These are phyloP conservation scores for Tupaia tana DNA, from an alignment of 2,113 vertebrate species.

Conservation along the genomic window DNA sequence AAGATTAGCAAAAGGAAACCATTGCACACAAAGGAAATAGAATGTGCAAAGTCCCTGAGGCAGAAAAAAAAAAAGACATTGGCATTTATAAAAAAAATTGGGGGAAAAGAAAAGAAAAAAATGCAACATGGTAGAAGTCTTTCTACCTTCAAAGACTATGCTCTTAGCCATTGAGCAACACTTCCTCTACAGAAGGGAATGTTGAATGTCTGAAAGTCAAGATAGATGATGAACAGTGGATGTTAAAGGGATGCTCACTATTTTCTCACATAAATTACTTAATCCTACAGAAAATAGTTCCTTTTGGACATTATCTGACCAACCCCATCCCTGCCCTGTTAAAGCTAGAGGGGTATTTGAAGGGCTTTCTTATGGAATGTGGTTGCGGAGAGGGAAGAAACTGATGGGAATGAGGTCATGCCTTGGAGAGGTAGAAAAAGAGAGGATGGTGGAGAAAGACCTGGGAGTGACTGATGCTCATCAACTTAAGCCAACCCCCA, in stretches of 20 bases:
- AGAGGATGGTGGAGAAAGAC: not conserved
- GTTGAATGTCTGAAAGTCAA: not conserved
- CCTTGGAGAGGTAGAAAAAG: not conserved
- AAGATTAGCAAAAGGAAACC: not conserved
- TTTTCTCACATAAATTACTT: not conserved
- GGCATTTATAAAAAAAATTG: not conserved
- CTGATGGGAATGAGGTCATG: not conserved
- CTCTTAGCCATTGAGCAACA: too few species aligned
- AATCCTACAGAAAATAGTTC: not conserved
- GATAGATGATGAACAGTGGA: not conserved
- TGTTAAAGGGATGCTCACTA: not conserved
- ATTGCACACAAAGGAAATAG: not conserved
- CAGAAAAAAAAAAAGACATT: not conserved
- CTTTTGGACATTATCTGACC: not conserved
- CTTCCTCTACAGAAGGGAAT: not conserved
- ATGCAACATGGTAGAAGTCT: not conserved
- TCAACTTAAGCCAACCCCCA: not conserved
- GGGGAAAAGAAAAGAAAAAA: not conserved
- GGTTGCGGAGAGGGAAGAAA: too few species aligned
- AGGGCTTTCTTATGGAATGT: not conserved
- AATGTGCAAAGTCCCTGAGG: not conserved
- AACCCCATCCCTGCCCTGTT: not conserved
- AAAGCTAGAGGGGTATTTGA: not conserved
- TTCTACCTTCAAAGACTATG: not conserved
- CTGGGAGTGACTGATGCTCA: not conserved